Evolutionary conservation across 2,888 invertebrate species (phyloP).

Genomic region (Sinopyrophorus schimmeli): DNA sequence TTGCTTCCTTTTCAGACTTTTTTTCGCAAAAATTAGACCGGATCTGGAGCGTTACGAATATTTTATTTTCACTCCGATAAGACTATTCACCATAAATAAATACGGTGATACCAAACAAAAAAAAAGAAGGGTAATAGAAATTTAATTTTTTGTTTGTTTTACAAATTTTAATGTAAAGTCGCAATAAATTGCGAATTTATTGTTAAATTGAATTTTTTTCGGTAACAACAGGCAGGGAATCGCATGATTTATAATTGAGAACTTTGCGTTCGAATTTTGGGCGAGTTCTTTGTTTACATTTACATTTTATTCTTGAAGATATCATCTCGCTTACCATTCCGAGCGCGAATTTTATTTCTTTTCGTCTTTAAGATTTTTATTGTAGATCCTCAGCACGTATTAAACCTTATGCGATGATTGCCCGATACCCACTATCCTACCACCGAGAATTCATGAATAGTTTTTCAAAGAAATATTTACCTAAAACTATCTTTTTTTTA

Average conservation of each 20-base stretch:
- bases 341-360: slow-evolving; percentile 32
- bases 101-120: too few relatives aligned
- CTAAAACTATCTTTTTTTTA: too few relatives aligned
- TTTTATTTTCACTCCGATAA: too few relatives aligned
- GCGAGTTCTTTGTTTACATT: slow-evolving; percentile 26
- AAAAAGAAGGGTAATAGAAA: too few relatives aligned
- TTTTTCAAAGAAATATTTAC: slow-evolving; percentile 23
- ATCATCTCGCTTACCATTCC: slow-evolving; percentile 34
- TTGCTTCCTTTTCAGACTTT: slow-evolving; percentile 6
- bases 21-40: too few relatives aligned
- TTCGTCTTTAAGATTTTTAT: slow-evolving; percentile 33
- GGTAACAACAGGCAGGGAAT: too few relatives aligned
- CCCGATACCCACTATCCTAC: slow-evolving; percentile 23
- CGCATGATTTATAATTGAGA: too few relatives aligned
- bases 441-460: slow-evolving; percentile 31
- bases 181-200: too few relatives aligned
- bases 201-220: too few relatives aligned
- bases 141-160: too few relatives aligned
- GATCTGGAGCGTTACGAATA: slow-evolving; percentile 60
- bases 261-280: slow-evolving; percentile 21
- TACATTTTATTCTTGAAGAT: slow-evolving; percentile 25
- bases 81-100: too few relatives aligned
- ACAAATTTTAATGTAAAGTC: too few relatives aligned
- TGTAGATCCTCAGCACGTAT: slow-evolving; percentile 35
- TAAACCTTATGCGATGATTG: slow-evolving; percentile 35